Evolutionary conservation across 1,140 invertebrate genomes (phyloP).

Genomic region (Pinna nobilis): DNA sequence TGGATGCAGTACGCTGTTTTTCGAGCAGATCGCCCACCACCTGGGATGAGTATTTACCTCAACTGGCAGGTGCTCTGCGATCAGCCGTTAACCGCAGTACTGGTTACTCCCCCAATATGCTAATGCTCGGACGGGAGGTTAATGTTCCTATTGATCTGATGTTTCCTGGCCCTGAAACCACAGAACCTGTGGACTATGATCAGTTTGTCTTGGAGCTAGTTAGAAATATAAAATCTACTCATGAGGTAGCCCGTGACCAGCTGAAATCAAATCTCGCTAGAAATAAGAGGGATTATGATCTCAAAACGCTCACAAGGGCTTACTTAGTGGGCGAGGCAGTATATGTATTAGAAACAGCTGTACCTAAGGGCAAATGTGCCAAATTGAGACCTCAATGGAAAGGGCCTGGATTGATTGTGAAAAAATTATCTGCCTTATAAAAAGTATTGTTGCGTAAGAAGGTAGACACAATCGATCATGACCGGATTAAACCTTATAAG

Average conservation of each 20-base stretch:
- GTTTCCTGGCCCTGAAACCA: not conserved
- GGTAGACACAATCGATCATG: slow-evolving; percentile 10
- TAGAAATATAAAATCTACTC: not conserved
- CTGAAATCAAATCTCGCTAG: not conserved
- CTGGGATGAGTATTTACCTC: not conserved
- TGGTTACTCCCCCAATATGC: slow-evolving; percentile 5
- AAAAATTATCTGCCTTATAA: slow-evolving; percentile 14
- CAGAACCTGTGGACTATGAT: not conserved
- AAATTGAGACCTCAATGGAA: slow-evolving; percentile 40
- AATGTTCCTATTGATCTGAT: slow-evolving; percentile 4
- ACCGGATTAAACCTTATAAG: slow-evolving; percentile 13
- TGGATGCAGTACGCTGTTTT: slow-evolving; percentile 28
- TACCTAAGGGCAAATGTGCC: slow-evolving; percentile 22
- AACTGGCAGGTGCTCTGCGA: not conserved
- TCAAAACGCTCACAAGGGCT: not conserved
- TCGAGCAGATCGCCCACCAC: not conserved
- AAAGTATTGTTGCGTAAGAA: not conserved
- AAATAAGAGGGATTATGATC: slow-evolving; percentile 30
- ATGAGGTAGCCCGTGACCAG: slow-evolving; percentile 4
- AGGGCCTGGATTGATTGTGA: slow-evolving; percentile 36
- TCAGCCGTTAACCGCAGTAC: slow-evolving; percentile 6
- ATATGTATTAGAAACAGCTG: slow-evolving; percentile 32
- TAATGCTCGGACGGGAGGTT: slow-evolving; percentile 11
- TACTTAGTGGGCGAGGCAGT: slow-evolving; percentile 34
- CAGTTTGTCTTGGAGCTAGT: not conserved